Evolutionary conservation across 2,113 vertebrate genomes (phyloP).

Genomic region (Cebidichthys violaceus): DNA sequence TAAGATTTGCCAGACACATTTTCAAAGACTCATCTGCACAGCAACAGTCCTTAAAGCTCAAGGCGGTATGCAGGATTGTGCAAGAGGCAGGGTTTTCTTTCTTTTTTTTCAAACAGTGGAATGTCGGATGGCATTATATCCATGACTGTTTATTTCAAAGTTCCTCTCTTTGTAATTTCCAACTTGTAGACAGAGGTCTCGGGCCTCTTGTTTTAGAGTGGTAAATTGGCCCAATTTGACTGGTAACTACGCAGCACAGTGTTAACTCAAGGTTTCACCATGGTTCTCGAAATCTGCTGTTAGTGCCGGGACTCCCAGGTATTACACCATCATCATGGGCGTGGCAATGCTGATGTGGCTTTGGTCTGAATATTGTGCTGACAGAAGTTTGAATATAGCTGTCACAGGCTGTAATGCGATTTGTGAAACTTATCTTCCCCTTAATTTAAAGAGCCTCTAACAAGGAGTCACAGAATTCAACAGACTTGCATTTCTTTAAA

Average conservation of each 20-base stretch:
- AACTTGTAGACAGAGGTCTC: conserved; percentile 11
- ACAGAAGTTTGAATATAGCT: background rate
- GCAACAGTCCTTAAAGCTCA: conserved; percentile 32
- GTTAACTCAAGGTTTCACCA: conserved; percentile 17
- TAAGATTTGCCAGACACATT: conserved; percentile 63
- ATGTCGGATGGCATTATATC: conserved; percentile 34
- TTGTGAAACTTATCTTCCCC: background rate
- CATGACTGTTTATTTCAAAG: conserved; percentile 46
- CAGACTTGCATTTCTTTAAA: background rate
- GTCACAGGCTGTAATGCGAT: background rate
- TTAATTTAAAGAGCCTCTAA: background rate
- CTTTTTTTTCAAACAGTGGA: conserved; percentile 35
- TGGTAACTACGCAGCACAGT: background rate
- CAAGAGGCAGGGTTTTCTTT: conserved; percentile 26
- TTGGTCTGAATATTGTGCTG: background rate
- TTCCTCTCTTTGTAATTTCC: conserved; percentile 40
- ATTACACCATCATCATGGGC: background rate
- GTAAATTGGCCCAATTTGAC: conserved; percentile 3
- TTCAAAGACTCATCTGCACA: conserved; percentile 48
- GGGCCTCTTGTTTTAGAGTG: background rate
- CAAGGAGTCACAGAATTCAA: background rate
- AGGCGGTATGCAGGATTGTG: conserved; percentile 42
- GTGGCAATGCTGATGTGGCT: background rate
- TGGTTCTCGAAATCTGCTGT: background rate
- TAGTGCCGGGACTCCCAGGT: background rate